Base-by-base conservation (phyloP, 2,113 vertebrate genomes). In the Hippocampus mohnikei region DNA sequence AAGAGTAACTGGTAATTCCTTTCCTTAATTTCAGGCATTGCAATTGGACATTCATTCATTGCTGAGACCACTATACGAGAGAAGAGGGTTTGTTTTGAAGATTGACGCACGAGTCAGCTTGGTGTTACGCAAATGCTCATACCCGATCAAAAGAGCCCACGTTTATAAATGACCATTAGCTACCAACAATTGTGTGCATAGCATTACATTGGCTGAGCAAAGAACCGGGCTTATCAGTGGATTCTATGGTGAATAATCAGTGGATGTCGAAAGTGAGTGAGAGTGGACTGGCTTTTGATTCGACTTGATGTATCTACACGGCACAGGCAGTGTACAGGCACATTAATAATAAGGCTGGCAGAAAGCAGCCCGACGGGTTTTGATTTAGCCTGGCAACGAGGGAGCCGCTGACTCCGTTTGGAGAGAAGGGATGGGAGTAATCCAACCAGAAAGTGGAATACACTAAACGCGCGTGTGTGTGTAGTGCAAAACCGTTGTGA, bases 281-380 rank as follows among this genome's bases (percentile, higher is more conserved):
- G 27, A 58, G 3, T 37, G 58, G 58, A 60, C 58, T 33, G 58
- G 58, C 58, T 42, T 44, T 29, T 52, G 13, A 53, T 59, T 58
- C 52, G 16, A 42, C 29, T 37, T 29, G 33, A 10, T 50, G 42
- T 76, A 80, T 78, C 72, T 74, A 73, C 78, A 79, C 37, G 25
- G 74, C 77, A 85, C 73, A 81, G 83, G 85, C 84, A 88, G 81
- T 69, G 78, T 66, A 87, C 70, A 89, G 87, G 88, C 87, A 90
- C 86, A 59, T 72, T 73, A 81, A 84, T 55, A 23, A 55, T 44
- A 60, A 50, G 77, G 82, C 86, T 77, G 83, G 67, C 59, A 59
- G 46, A 84, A 82, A n/a, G 76, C 85, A 89, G 84, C 85, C 83
- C 79, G 23, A 46, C 75, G 76, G 72, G 74, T 63, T 77, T 55